Evolutionary conservation across 2,888 invertebrate genomes (phyloP).

Genomic region (Idaea aversata): DNA sequence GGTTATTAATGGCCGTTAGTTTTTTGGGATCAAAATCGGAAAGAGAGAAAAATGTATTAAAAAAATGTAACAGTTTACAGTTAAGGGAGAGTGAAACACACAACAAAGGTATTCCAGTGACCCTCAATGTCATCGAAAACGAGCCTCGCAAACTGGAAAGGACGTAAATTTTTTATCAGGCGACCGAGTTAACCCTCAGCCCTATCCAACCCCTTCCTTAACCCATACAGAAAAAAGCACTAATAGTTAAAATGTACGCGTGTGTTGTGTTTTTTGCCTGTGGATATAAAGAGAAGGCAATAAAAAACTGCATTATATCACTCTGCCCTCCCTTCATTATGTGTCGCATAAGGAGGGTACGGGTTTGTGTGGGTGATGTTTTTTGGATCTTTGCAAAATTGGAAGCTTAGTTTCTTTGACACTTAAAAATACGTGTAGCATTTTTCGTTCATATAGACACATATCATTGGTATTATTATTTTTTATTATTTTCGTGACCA

Average conservation of each 20-base stretch:
- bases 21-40: constrained; percentile 18
- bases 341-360: constrained; percentile 58
- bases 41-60: constrained; percentile 24
- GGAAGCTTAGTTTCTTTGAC: constrained; percentile 14
- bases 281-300: constrained; percentile 77
- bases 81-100: constrained; percentile 28
- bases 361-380: constrained; percentile 51
- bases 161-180: constrained; percentile 73
- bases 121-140: constrained; percentile 49
- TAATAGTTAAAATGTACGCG: constrained; percentile 77
- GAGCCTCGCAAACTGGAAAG: constrained; percentile 60
- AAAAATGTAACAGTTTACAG: constrained; percentile 18
- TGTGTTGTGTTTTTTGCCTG: constrained; percentile 72
- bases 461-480: not conserved
- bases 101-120: constrained; percentile 48
- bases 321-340: constrained; percentile 74
- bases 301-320: constrained; percentile 81
- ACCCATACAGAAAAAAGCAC: constrained; percentile 62
- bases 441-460: not conserved
- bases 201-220: constrained; percentile 71
- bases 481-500: no score
- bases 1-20: constrained; percentile 32
- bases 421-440: not conserved
- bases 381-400: constrained; percentile 34
- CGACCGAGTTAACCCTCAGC: constrained; percentile 59